Percentiles rank a stretch among this genome's conserved stretches.
These are phyloP conservation scores for Hepsetus odoe DNA, from an alignment of 2,113 vertebrate genomes.

Conservation along the genomic window DNA sequence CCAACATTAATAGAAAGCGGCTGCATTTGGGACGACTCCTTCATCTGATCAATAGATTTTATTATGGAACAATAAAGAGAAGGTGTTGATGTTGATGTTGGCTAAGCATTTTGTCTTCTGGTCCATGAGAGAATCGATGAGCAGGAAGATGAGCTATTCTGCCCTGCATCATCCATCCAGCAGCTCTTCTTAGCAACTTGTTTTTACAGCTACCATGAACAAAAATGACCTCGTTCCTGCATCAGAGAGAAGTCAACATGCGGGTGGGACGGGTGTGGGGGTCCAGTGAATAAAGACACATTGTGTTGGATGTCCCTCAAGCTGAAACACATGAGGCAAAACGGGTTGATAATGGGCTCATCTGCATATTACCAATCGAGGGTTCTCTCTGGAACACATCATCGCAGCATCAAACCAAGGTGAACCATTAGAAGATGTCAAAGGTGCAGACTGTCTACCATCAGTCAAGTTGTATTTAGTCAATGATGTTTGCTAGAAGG, in stretches of 20 bases:
- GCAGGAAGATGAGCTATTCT: background rate
- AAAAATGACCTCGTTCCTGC: constrained; percentile 57
- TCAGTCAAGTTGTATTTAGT: constrained; percentile 16
- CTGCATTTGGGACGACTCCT: background rate
- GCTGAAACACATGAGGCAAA: constrained; percentile 15
- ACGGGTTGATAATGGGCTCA: constrained; percentile 67
- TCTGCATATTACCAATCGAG: constrained; percentile 63
- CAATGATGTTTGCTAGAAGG: constrained; percentile 49
- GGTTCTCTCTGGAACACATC: constrained; percentile 53
- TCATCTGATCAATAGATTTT: background rate
- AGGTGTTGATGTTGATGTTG: background rate
- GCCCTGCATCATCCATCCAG: background rate
- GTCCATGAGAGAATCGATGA: background rate
- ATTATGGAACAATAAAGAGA: background rate
- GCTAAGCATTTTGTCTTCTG: background rate
- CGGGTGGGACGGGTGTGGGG: background rate
- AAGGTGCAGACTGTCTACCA: constrained; percentile 44
- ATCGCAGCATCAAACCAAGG: constrained; percentile 60
- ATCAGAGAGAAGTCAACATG: background rate
- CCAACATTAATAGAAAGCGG: background rate
- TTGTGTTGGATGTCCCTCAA: constrained; percentile 9
- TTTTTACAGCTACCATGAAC: constrained; percentile 69
- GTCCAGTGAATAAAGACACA: constrained; percentile 6
- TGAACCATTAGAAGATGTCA: constrained; percentile 50
- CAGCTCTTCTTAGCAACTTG: constrained; percentile 64